Percentiles rank a stretch among this genome's conserved stretches.
Evolutionary conservation across 2,888 invertebrate genomes (phyloP).

Genomic region (Heliconius ismenius): DNA sequence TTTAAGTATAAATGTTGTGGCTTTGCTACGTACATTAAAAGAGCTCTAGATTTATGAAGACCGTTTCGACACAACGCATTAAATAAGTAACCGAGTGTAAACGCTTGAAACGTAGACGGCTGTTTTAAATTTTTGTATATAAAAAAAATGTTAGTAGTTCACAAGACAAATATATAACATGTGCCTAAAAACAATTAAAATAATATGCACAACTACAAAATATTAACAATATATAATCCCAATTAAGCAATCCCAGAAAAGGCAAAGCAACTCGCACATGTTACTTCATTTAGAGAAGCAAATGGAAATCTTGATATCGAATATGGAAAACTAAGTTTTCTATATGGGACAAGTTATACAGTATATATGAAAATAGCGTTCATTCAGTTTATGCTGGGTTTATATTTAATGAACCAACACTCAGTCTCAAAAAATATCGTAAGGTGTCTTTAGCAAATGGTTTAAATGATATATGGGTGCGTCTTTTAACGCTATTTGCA

Average conservation of each 20-base stretch:
- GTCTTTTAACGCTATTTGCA: not conserved
- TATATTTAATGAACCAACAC: not conserved
- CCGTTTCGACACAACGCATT: conserved; percentile 35
- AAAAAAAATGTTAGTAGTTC: not conserved
- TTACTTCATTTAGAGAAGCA: conserved; percentile 39
- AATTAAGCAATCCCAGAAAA: conserved; percentile 40
- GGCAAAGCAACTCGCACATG: conserved; percentile 42
- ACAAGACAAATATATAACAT: not conserved
- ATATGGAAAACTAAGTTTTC: conserved; percentile 42
- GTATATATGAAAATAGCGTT: conserved; percentile 43
- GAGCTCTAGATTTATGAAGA: conserved; percentile 34
- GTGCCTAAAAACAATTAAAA: not conserved
- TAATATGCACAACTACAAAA: not conserved
- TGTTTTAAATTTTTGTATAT: conserved; percentile 16
- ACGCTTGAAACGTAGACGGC: conserved; percentile 20
- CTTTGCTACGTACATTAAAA: conserved; percentile 30
- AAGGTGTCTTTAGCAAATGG: not conserved
- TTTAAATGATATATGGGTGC: not conserved
- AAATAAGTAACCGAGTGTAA: conserved; percentile 39
- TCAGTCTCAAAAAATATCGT: not conserved
- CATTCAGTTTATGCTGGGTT: conserved; percentile 40
- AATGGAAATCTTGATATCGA: conserved; percentile 41
- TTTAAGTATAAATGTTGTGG: conserved; percentile 17
- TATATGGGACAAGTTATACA: conserved; percentile 38
- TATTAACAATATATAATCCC: conserved; percentile 31